These are phyloP conservation scores for Falco cherrug DNA, from an alignment of 2,797 vertebrate species.

Conservation along the genomic window DNA sequence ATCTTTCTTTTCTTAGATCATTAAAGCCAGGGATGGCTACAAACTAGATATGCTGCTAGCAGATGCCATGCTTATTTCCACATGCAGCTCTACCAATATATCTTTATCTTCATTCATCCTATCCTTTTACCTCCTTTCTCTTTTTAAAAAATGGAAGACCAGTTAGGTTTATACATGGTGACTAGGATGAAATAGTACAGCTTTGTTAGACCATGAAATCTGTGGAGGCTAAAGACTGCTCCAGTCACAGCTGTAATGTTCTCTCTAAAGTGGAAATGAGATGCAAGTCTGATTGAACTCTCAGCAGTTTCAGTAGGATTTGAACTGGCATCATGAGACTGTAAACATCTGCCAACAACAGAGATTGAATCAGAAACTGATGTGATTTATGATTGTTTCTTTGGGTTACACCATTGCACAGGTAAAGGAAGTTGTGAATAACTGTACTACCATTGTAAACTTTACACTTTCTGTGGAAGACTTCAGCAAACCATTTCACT, in stretches of 20 bases:
- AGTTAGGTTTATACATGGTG: neutral
- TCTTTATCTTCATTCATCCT: neutral
- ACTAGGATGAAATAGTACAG: neutral
- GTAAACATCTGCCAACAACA: neutral
- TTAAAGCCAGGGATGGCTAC: neutral
- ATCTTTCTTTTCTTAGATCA: neutral
- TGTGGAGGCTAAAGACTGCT: neutral
- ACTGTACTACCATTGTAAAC: neutral
- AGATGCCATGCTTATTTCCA: neutral
- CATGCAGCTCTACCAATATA: neutral
- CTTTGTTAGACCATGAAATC: neutral
- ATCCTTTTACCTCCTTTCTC: neutral
- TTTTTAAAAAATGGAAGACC: neutral
- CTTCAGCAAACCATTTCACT: neutral
- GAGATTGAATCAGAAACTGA: neutral
- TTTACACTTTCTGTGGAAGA: neutral
- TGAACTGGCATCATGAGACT: neutral
- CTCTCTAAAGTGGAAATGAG: slow-evolving; percentile 3
- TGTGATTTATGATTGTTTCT: neutral
- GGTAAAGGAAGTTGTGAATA: neutral
- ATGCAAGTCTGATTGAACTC: neutral
- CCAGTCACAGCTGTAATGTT: neutral
- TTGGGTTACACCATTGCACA: neutral
- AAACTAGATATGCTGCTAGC: neutral
- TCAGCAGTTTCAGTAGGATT: neutral